These are phyloP conservation scores for Ceratosolen fusciceps DNA, from an alignment of 1,140 invertebrate genomes.

Conservation along the genomic window DNA sequence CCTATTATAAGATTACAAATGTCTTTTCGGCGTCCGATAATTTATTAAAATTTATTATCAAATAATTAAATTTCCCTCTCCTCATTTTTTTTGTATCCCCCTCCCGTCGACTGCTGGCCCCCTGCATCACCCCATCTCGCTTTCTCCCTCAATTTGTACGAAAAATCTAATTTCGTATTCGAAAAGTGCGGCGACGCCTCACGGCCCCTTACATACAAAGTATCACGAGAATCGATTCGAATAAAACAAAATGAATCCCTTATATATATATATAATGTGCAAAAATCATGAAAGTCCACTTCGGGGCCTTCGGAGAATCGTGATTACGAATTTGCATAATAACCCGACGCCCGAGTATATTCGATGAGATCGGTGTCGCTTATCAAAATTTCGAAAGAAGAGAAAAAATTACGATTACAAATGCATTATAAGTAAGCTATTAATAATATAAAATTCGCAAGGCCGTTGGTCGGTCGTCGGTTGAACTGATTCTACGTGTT, in stretches of 20 bases:
- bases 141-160: background rate
- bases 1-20: background rate
- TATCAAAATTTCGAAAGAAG: conserved; percentile 6
- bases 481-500: too few species aligned
- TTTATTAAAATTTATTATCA: background rate
- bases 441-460: too few species aligned
- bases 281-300: conserved; percentile 6
- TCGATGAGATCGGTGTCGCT: background rate
- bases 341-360: background rate
- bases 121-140: background rate
- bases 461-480: too few species aligned
- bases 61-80: background rate
- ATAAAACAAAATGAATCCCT: conserved; percentile 14
- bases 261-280: background rate
- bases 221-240: conserved; percentile 10
- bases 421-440: too few species aligned
- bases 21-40: background rate
- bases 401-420: too few species aligned
- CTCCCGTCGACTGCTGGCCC: background rate
- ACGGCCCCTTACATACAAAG: background rate
- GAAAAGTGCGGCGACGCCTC: conserved; percentile 8
- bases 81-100: background rate
- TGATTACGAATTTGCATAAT: conserved; percentile 15
- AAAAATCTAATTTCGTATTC: conserved; percentile 14
- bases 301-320: background rate